Base-by-base conservation (phyloP, 2,888 invertebrate genomes). In the Pyrrhosoma nymphula region DNA sequence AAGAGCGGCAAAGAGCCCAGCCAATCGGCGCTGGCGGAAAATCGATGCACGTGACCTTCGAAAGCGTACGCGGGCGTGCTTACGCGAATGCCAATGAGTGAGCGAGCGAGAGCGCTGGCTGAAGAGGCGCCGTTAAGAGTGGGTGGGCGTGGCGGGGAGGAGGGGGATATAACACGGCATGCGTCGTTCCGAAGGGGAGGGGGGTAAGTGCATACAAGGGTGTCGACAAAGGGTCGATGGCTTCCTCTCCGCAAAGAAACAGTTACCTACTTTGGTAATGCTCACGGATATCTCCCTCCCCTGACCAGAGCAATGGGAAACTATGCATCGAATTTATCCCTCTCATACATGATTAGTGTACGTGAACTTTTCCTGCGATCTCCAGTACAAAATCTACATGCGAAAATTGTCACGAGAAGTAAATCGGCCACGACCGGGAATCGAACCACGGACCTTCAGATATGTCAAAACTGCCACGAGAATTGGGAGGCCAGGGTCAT, bases 1-100 rank as follows among this genome's bases (percentile, higher is more conserved):
- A 69, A 35, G 26, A 35, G 30, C 35, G 82, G 30, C 30, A 82
- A 82, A 82, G 82, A 82, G 82, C 82, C 82, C 82, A 35, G 82
- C 82, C 82, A 82, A 82, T 82, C 82, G 82, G 82, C 82, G 82
- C 35, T 82, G 82, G 82, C 82, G 82, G 82, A 82, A 82, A 82
- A 82, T 82, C 82, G 82, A 82, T 35, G 82, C 82, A 82, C 82
- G 82, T 82, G 82, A 82, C 82, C 82, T 82, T 35, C 82, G 30
- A 82, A 82, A 82, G 82, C 6, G 82, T 82, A 82, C 0, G 82
- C 16, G 30, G 26, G 82, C 35, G 35, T 12, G 30, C 82, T 35
- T 16, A 82, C 1, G 30, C 26, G 82, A 23, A 82, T 82, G 82
- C 82, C 82, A 82, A 82, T 82, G 82, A 82, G 82, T 56, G 56